These are phyloP conservation scores for Phataginus tetradactyla DNA, from an alignment of 2,797 vertebrate genomes.

Conservation along the genomic window DNA sequence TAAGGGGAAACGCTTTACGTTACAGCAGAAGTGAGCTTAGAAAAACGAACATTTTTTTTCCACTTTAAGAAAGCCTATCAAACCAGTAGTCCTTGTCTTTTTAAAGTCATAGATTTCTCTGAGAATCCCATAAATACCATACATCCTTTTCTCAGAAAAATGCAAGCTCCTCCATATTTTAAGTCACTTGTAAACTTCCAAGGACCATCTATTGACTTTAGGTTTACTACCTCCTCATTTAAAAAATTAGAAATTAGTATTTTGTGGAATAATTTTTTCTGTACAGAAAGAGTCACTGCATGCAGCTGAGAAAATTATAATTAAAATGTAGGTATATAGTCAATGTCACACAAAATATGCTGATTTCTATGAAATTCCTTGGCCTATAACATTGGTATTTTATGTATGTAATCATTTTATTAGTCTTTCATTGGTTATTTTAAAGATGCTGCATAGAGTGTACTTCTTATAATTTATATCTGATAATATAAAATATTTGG, in stretches of 20 bases:
- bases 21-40: not conserved
- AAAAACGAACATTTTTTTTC: not conserved
- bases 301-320: not conserved
- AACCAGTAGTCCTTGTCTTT: not conserved
- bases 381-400: slow-evolving; percentile 5
- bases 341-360: not conserved
- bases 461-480: not conserved
- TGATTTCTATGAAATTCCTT: not conserved
- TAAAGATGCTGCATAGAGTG: not conserved
- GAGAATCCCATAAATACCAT: not conserved
- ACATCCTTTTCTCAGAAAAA: not conserved
- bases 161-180: not conserved
- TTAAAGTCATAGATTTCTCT: not conserved
- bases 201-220: not conserved
- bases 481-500: slow-evolving; percentile 13
- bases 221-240: not conserved
- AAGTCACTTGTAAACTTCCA: not conserved
- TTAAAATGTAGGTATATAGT: not conserved
- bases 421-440: slow-evolving; percentile 5
- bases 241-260: not conserved
- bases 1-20: not conserved
- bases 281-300: not conserved
- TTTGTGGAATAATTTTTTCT: not conserved
- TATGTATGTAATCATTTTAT: not conserved
- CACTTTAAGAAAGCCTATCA: not conserved